Evolutionary conservation across 2,113 vertebrate genomes (phyloP).

Genomic region (Chloroceryle aenea): DNA sequence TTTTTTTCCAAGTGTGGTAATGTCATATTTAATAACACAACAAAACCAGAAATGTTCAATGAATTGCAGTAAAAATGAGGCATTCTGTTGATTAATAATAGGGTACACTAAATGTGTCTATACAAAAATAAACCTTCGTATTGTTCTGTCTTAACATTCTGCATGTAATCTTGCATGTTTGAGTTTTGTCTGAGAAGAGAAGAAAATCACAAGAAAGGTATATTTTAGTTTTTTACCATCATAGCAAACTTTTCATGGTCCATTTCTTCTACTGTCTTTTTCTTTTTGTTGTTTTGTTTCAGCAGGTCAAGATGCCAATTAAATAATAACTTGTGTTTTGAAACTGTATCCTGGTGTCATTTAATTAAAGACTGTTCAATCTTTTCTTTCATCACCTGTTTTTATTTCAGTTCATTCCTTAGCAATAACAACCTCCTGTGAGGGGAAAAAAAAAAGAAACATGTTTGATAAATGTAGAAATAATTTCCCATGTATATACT

Average conservation of each 20-base stretch:
- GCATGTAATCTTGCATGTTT: not conserved
- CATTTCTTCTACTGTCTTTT: not conserved
- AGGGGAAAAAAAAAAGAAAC: slow-evolving; percentile 42
- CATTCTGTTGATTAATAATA: slow-evolving; percentile 43
- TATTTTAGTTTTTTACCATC: not conserved
- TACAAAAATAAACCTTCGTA: not conserved
- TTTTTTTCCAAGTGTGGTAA: slow-evolving; percentile 40
- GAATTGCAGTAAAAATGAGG: slow-evolving; percentile 12
- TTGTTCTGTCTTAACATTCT: not conserved
- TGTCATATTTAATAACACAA: slow-evolving; percentile 63
- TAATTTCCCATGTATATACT: slow-evolving; percentile 11
- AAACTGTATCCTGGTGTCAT: not conserved
- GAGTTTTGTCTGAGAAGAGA: not conserved
- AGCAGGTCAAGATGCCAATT: not conserved
- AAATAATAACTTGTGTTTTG: not conserved
- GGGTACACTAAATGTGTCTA: not conserved
- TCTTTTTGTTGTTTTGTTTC: not conserved
- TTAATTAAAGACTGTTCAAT: slow-evolving; percentile 21
- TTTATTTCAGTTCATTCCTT: slow-evolving; percentile 37
- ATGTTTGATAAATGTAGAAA: not conserved
- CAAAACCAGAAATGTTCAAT: slow-evolving; percentile 14
- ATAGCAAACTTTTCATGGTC: not conserved
- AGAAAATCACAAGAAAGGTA: not conserved
- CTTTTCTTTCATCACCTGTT: not conserved
- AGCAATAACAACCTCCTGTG: not conserved